Evolutionary conservation across 1,140 invertebrate genomes (phyloP).

Genomic region (Wiebesia pumilae): DNA sequence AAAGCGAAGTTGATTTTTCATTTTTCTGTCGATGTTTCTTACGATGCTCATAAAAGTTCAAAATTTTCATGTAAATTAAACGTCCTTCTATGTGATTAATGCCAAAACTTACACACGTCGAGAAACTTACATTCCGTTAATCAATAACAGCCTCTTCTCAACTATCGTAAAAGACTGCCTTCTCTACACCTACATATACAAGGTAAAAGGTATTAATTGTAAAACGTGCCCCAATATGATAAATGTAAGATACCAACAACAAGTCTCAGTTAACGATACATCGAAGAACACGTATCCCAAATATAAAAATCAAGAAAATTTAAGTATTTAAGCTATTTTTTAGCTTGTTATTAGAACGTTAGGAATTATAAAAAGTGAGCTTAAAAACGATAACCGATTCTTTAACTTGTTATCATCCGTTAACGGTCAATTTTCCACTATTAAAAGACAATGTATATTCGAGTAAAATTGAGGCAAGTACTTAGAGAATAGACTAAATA

Average conservation of each 20-base stretch:
- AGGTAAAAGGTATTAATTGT: neutral
- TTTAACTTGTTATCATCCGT: too few relatives aligned
- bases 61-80: conserved; percentile 32
- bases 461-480: neutral
- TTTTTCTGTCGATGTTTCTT: conserved; percentile 4
- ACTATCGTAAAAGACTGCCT: conserved; percentile 22
- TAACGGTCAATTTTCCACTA: neutral
- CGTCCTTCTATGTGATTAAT: conserved; percentile 38
- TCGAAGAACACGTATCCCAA: too few relatives aligned
- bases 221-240: neutral
- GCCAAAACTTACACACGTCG: conserved; percentile 4
- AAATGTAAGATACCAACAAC: neutral
- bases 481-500: neutral
- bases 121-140: conserved; percentile 38
- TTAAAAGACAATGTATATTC: neutral
- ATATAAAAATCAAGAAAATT: neutral
- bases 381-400: too few relatives aligned
- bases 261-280: neutral
- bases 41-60: conserved; percentile 13
- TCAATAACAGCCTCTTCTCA: conserved; percentile 23
- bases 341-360: neutral
- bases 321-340: neutral
- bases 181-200: neutral
- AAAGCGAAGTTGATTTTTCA: neutral
- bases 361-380: neutral